These are phyloP conservation scores for Baryphthengus martii DNA, from an alignment of 2,113 vertebrate species.

Conservation along the genomic window DNA sequence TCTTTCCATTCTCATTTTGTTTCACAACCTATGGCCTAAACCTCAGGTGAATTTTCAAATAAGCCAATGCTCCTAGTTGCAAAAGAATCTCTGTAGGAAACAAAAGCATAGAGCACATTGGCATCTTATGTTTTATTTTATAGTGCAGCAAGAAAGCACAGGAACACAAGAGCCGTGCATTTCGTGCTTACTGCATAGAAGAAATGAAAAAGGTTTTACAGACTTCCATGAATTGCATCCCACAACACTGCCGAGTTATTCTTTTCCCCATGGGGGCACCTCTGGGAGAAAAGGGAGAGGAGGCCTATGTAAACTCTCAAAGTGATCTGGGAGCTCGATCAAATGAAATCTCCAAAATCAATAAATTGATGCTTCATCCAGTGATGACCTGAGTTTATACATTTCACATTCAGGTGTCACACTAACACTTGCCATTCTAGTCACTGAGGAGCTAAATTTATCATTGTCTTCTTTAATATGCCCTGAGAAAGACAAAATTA, in stretches of 20 bases:
- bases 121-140: not conserved
- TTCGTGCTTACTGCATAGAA: not conserved
- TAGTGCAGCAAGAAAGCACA: not conserved
- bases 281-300: not conserved
- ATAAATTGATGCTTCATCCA: not conserved
- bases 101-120: not conserved
- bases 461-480: not conserved
- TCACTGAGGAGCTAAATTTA: not conserved
- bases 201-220: not conserved
- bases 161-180: not conserved
- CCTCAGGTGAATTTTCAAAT: conserved; percentile 35
- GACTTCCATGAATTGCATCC: not conserved
- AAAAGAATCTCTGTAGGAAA: not conserved
- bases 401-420: not conserved
- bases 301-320: not conserved
- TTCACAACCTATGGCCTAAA: conserved; percentile 18
- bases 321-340: not conserved
- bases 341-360: not conserved
- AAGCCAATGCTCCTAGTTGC: not conserved
- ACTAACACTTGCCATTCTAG: not conserved
- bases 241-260: not conserved
- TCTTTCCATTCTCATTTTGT: conserved; percentile 17
- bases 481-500: not conserved
- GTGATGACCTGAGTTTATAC: not conserved
- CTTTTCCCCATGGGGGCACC: fast-evolving